A percentile compares a stretch with the other conserved stretches of the same genome.
These are phyloP conservation scores for Psittacula echo DNA, from an alignment of 2,797 vertebrate species.

Conservation along the genomic window DNA sequence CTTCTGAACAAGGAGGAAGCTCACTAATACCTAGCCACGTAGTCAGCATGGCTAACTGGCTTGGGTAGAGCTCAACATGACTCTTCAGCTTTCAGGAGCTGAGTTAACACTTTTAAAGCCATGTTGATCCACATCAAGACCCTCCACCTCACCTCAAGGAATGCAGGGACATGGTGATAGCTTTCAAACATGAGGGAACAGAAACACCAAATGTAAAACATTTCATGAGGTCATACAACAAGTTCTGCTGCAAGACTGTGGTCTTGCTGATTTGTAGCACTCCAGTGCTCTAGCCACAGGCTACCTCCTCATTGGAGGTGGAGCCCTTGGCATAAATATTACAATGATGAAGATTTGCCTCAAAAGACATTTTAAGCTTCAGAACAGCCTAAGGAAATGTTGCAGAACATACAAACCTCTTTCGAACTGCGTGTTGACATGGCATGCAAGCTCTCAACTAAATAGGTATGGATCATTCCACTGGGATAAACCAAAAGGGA, in stretches of 20 bases:
- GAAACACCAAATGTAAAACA: not conserved
- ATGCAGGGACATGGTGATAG: not conserved
- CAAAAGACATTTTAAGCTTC: not conserved
- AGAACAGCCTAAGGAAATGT: not conserved
- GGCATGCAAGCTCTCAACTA: not conserved
- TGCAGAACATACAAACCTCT: not conserved
- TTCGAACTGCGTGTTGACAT: not conserved
- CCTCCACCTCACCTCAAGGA: not conserved
- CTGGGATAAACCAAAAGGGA: not conserved
- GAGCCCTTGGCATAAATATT: not conserved
- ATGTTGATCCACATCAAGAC: not conserved
- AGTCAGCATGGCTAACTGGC: not conserved
- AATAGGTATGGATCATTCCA: not conserved
- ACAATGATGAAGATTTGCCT: not conserved
- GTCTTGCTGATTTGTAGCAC: not conserved
- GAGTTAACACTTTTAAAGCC: not conserved
- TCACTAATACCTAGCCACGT: accelerated
- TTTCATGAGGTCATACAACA: not conserved
- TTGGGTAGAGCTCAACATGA: not conserved
- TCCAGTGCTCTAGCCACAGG: not conserved
- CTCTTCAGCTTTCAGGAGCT: not conserved
- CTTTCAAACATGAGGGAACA: not conserved
- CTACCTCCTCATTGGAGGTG: not conserved
- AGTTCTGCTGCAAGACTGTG: not conserved
- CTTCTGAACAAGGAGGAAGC: not conserved